A percentile compares a stretch with the other conserved stretches of the same genome.
These are phyloP conservation scores for Bradypodion ventrale DNA, from an alignment of 2,797 vertebrate species.

Conservation along the genomic window DNA sequence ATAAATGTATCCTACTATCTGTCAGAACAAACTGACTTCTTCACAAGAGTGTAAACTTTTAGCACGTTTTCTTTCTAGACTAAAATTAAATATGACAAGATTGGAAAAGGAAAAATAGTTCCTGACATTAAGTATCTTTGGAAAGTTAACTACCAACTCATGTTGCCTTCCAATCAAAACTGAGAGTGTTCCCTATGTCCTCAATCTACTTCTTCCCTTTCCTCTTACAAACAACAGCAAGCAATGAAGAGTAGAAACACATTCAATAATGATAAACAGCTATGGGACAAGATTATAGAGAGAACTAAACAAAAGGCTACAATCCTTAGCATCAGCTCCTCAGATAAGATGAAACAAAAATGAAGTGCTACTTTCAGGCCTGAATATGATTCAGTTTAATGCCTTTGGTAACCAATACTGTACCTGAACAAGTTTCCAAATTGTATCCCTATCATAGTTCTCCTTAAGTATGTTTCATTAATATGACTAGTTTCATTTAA, in stretches of 20 bases:
- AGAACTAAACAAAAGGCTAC: neutral
- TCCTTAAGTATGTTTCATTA: neutral
- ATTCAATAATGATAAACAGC: no score
- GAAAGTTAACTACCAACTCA: neutral
- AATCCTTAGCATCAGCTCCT: neutral
- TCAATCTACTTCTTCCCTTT: neutral
- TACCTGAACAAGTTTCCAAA: neutral
- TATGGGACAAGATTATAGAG: neutral
- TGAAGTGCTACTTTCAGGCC: neutral
- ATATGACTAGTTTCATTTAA: neutral
- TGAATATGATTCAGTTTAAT: neutral
- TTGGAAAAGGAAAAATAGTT: neutral
- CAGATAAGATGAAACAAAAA: neutral
- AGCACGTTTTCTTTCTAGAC: neutral
- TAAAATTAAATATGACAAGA: neutral
- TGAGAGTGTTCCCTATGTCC: neutral
- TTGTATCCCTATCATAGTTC: neutral
- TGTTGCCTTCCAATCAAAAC: neutral
- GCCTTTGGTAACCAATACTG: neutral
- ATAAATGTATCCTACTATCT: neutral
- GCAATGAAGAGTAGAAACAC: neutral
- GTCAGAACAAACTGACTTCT: neutral
- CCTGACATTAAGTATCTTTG: neutral
- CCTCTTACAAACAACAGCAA: neutral
- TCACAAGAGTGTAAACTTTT: neutral